A percentile compares a stretch with the other conserved stretches of the same genome.
phyloP scores from a whole-genome alignment of 2,888 invertebrate species.

The Polia nebulosa region DNA sequence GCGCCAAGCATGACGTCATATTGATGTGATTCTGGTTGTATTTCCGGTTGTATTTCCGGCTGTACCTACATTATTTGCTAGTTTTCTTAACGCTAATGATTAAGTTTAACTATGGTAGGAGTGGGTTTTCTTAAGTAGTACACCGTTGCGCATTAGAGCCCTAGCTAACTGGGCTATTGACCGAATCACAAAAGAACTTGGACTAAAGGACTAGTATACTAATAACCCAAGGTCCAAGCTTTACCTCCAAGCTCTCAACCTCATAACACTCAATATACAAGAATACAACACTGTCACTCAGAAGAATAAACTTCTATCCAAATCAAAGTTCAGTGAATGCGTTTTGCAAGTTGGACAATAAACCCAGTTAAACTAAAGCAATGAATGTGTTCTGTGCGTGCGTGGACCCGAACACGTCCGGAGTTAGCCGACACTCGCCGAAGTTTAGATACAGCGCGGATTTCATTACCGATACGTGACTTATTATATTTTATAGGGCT shows the following conservation, averaged over 20 bases:
- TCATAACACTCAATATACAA: not conserved
- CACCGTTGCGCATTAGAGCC: not conserved
- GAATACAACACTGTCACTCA: not conserved
- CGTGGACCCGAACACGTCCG: constrained; percentile 37
- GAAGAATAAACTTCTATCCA: not conserved
- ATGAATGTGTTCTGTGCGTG: constrained; percentile 24
- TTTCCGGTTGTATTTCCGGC: no score
- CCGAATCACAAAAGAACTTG: not conserved
- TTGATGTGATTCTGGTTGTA: no score
- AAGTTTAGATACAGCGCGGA: constrained; percentile 41
- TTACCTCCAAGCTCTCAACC: not conserved
- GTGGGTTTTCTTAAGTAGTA: not conserved
- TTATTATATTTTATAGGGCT: constrained; percentile 34
- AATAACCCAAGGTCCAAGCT: no score
- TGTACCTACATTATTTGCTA: no score
- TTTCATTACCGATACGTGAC: constrained; percentile 49
- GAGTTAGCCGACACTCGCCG: constrained; percentile 17
- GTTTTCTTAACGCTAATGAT: not conserved
- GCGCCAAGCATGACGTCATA: no score
- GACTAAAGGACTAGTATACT: not conserved
- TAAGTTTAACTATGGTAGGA: not conserved
- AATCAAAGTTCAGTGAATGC: constrained; percentile 11
- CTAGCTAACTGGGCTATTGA: not conserved
- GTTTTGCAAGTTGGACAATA: constrained; percentile 12
- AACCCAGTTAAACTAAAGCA: constrained; percentile 1